Percentiles rank a stretch among this genome's conserved stretches.
Evolutionary conservation across 2,888 invertebrate species (phyloP).

Genomic region (Dexiosoma caninum): DNA sequence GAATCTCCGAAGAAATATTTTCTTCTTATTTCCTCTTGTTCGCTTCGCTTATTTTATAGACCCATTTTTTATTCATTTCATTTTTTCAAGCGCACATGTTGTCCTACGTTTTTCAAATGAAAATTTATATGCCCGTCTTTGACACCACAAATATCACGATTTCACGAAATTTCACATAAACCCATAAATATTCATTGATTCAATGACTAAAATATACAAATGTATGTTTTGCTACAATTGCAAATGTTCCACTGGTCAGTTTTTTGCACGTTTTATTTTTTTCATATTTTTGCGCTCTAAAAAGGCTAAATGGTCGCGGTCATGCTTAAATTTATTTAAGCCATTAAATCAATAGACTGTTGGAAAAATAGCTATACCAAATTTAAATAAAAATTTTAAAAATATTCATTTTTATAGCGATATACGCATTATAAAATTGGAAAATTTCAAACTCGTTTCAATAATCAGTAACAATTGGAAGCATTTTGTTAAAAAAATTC

Average conservation of each 20-base stretch:
- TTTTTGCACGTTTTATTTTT: not conserved
- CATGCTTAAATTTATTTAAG: slow-evolving; percentile 2
- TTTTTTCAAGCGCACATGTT: too few relatives aligned
- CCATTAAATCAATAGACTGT: not conserved
- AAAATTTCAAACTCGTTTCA: too few relatives aligned
- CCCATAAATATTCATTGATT: slow-evolving; percentile 25
- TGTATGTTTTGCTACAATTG: not conserved
- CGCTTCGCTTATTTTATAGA: too few relatives aligned
- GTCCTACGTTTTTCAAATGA: slow-evolving; percentile 16
- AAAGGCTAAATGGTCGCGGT: not conserved
- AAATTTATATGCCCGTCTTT: slow-evolving; percentile 30
- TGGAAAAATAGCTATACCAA: too few relatives aligned
- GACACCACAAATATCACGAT: slow-evolving; percentile 15
- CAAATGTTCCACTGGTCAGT: not conserved
- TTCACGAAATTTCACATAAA: slow-evolving; percentile 11
- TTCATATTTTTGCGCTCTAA: not conserved
- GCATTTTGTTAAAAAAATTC: too few relatives aligned
- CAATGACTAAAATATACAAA: not conserved
- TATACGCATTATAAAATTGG: too few relatives aligned
- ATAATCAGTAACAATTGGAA: too few relatives aligned
- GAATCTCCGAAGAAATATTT: too few relatives aligned
- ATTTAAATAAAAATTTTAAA: too few relatives aligned
- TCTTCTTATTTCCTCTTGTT: too few relatives aligned
- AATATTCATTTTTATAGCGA: too few relatives aligned
- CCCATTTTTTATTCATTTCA: too few relatives aligned